A percentile compares a stretch with the other conserved stretches of the same genome.
These are phyloP conservation scores for Glareola pratincola DNA, from an alignment of 2,113 vertebrate species.

Conservation along the genomic window DNA sequence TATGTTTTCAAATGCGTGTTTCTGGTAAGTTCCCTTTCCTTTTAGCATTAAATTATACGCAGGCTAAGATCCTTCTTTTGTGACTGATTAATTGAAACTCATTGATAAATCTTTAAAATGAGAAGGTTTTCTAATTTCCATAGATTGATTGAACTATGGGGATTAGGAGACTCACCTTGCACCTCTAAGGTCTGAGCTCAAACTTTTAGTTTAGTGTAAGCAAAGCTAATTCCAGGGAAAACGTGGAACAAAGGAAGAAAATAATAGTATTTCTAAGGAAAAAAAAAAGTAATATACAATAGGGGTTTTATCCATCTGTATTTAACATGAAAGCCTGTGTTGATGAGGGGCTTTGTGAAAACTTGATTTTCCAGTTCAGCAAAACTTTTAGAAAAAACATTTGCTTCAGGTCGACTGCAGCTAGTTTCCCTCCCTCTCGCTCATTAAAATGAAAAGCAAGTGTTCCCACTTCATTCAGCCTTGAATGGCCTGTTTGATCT, in stretches of 20 bases:
- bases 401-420: constrained; percentile 22
- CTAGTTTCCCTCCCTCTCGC: neutral
- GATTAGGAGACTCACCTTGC: neutral
- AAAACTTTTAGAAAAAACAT: constrained; percentile 37
- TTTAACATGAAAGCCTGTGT: constrained; percentile 4
- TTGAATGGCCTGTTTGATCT: neutral
- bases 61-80: neutral
- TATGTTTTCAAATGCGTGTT: neutral
- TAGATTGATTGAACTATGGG: neutral
- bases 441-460: constrained; percentile 48
- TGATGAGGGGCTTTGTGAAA: constrained; percentile 44
- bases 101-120: neutral
- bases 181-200: neutral
- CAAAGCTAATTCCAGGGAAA: neutral
- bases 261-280: neutral
- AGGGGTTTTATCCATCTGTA: neutral
- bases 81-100: neutral
- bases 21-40: neutral
- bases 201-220: neutral
- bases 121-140: neutral
- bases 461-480: constrained; percentile 18
- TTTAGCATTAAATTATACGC: neutral
- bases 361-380: constrained; percentile 65
- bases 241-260: neutral
- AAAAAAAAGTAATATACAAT: neutral